Evolutionary conservation across 2,113 vertebrate species (phyloP).

Genomic region (Xiphophorus maculatus): DNA sequence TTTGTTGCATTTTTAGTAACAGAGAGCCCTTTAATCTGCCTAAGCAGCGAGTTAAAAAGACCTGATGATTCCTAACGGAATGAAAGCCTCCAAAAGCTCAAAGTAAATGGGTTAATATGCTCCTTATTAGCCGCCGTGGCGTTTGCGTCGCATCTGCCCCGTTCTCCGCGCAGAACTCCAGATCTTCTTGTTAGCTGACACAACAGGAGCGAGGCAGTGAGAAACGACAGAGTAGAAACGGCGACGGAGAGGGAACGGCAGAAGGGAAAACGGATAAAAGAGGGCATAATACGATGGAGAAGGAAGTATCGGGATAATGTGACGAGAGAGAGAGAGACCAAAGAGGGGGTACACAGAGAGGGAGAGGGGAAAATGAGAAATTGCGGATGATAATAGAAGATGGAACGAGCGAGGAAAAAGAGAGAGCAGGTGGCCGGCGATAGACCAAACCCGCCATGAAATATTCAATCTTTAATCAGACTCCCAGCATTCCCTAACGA

Average conservation of each 20-base stretch:
- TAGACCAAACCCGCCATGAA: conserved; percentile 69
- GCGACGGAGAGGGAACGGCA: conserved; percentile 25
- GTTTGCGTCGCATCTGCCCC: neutral
- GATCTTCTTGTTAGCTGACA: conserved; percentile 11
- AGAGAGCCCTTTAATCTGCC: too few relatives aligned
- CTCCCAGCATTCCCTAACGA: conserved; percentile 72
- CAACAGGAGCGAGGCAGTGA: conserved; percentile 11
- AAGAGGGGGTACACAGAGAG: neutral
- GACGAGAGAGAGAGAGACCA: conserved; percentile 3
- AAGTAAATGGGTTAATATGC: neutral
- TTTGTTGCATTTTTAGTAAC: too few relatives aligned
- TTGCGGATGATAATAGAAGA: conserved; percentile 33
- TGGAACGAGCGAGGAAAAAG: conserved; percentile 8
- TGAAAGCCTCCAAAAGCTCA: too few relatives aligned
- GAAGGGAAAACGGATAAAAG: conserved; percentile 22
- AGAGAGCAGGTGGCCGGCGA: conserved; percentile 66
- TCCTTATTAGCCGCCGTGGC: neutral
- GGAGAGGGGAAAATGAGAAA: conserved; percentile 26
- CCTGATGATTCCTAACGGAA: too few relatives aligned
- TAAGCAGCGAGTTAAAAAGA: too few relatives aligned
- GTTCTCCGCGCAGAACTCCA: conserved; percentile 7
- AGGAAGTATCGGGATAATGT: conserved; percentile 36
- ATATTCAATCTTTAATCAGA: conserved; percentile 78
- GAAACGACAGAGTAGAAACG: conserved; percentile 4
- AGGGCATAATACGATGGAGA: conserved; percentile 29